Evolutionary conservation across 2,888 invertebrate genomes (phyloP), one percentile per base, ranked within the genome.

Genomic region (Cosmia trapezina): DNA sequence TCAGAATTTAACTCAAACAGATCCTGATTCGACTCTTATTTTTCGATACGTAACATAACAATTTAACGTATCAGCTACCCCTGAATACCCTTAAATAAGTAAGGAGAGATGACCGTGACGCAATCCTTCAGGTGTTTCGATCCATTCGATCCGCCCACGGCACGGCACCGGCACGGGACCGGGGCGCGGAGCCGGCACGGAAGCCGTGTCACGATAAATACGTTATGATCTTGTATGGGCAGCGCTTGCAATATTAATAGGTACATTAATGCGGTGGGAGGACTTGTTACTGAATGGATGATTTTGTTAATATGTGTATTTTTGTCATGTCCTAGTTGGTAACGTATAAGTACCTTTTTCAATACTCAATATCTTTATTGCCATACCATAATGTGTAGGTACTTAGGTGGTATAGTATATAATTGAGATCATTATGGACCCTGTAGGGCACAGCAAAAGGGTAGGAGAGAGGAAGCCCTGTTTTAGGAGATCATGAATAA

Each of bases 221-320:
- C 47, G 47, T 85, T 85, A 85, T 83, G 76, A 85, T 79, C 81
- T 84, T 70, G 83, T 81, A 84, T 70, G 57, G 73, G 56, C 70
- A 71, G 33, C 28, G 41, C 47, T 76, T 85, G 83, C 81, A 85
- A 78, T 73, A 81, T 85, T 83, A 77, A 84, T 83, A n/a, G n/a
- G n/a, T n/a, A 47, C 28, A 71, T 74, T 70, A 72, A 75, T 77
- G 64, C 60, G 63, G 65, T 56, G 51, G 33, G 19, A 70, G 75
- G 22, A 60, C 62, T 56, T 64, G 78, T 76, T 73, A 49, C 8
- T 28, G 33, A 63, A 43, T 43, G 33, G 12, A 54, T 66, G 56
- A 67, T 67, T 70, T 69, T n/a, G 41, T 70, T 51, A 47, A 61
- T 66, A 54, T 54, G 3, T 69, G 41, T 67, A 45, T 62, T 14